Percentiles rank a stretch among this genome's conserved stretches.
Conservation (phyloP, 2,113 vertebrate genomes). For the Cyanoramphus novaezelandiae region DNA sequence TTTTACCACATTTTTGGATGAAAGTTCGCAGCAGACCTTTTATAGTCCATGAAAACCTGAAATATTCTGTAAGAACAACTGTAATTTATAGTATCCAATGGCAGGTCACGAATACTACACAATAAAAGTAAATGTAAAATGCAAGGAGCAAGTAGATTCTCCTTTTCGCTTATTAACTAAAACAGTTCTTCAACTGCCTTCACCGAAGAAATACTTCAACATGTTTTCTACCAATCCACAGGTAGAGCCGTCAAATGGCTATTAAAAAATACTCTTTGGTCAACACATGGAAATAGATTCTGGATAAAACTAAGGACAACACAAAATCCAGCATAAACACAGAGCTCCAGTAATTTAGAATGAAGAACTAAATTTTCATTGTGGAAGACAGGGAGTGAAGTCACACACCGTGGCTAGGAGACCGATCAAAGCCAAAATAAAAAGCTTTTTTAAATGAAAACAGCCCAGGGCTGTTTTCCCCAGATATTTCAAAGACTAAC, state of each 20-base stretch:
- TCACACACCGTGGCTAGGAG: neutral
- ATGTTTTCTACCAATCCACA: neutral
- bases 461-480: neutral
- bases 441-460: neutral
- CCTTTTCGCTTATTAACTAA: neutral
- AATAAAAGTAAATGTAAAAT: neutral
- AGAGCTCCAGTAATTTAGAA: neutral
- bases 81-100: neutral
- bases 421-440: neutral
- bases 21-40: neutral
- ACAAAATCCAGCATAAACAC: neutral
- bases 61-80: neutral
- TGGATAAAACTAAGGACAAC: neutral
- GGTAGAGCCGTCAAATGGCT: neutral
- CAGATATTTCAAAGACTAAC: constrained; percentile 2
- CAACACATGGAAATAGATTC: neutral
- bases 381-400: neutral
- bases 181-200: neutral
- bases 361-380: neutral
- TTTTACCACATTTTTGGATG: neutral
- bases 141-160: neutral
- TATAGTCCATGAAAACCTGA: neutral
- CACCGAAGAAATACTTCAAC: neutral
- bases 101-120: neutral
- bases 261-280: neutral